phyloP scores from a whole-genome alignment of 2,113 vertebrate species.

The Turdus rufiventris region DNA sequence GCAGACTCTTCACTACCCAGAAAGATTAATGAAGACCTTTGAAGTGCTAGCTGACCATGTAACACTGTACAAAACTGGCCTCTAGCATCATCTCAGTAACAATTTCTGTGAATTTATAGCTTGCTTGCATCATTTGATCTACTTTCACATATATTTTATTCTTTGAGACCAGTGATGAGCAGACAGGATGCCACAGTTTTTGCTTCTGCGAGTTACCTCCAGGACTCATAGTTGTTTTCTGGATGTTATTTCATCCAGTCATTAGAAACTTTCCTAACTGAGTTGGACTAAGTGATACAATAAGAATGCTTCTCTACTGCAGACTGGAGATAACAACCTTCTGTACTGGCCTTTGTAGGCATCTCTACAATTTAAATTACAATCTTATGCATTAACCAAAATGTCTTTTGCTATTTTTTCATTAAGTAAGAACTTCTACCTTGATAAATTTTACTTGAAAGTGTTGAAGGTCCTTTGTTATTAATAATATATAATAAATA shows the following conservation, averaged over 20 bases:
- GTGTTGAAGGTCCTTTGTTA: neutral
- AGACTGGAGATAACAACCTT: neutral
- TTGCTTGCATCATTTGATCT: neutral
- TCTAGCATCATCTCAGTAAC: neutral
- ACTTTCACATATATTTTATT: neutral
- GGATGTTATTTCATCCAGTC: neutral
- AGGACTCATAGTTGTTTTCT: neutral
- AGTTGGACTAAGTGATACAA: neutral
- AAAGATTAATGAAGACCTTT: neutral
- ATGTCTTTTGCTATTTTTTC: neutral
- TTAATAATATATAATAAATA: neutral
- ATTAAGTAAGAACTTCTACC: neutral
- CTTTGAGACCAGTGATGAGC: neutral
- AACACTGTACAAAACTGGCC: neutral
- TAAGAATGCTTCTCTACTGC: neutral
- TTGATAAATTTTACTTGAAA: neutral
- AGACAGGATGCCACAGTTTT: neutral
- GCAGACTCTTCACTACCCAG: neutral
- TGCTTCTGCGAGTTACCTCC: neutral
- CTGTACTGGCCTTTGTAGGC: neutral
- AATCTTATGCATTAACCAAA: neutral
- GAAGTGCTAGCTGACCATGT: neutral
- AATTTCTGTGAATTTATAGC: neutral
- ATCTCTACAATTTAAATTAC: neutral
- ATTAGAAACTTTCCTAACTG: neutral